Evolutionary conservation across 2,797 vertebrate genomes (phyloP).

Genomic region (Rhynchotus rufescens): DNA sequence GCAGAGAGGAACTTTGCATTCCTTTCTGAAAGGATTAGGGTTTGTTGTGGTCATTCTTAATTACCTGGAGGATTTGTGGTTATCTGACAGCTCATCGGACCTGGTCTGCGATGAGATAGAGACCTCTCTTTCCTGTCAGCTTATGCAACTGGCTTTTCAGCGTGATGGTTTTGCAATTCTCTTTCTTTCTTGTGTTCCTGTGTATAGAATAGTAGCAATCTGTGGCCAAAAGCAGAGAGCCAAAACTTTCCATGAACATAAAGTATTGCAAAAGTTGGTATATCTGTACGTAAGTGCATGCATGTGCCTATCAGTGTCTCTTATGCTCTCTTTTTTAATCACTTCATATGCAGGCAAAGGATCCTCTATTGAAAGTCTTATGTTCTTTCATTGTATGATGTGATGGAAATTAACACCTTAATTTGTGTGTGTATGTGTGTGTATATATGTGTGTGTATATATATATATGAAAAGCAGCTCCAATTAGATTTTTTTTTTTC

Average conservation of each 20-base stretch:
- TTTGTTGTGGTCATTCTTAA: background rate
- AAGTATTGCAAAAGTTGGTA: background rate
- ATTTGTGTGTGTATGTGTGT: background rate
- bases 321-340: background rate
- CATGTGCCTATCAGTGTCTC: background rate
- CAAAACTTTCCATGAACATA: background rate
- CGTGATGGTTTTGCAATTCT: background rate
- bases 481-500: conserved; percentile 70
- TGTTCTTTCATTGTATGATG: conserved; percentile 64
- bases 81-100: background rate
- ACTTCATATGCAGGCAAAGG: conserved; percentile 20
- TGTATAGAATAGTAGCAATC: background rate
- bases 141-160: background rate
- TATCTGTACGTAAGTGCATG: accelerated
- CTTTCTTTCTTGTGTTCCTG: background rate
- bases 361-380: background rate
- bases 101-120: background rate
- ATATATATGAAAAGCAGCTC: conserved; percentile 55
- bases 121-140: background rate
- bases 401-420: conserved; percentile 82
- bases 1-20: background rate
- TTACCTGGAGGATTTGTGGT: background rate
- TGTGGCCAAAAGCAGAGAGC: background rate
- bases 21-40: background rate
- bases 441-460: no score